phyloP scores from a whole-genome alignment of 1,140 invertebrate species.

The Drosophila baimaii region DNA sequence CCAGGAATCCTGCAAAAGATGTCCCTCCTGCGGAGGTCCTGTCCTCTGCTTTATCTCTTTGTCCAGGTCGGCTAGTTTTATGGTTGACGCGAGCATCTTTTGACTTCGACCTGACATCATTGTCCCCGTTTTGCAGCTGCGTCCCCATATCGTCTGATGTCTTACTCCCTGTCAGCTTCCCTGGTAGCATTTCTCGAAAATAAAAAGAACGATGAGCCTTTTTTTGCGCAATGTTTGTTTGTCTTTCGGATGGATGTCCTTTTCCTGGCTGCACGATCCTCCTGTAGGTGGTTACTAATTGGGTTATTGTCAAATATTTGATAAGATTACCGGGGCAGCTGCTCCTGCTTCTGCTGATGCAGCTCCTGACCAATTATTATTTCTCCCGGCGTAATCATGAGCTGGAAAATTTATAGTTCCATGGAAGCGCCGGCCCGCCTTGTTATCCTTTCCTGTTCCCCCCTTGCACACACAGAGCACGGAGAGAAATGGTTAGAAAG shows the following conservation, averaged over 20 bases:
- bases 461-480: conserved; percentile 6
- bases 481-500: neutral
- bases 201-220: conserved; percentile 31
- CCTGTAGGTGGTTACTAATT: conserved; percentile 81
- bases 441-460: conserved; percentile 65
- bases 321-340: conserved; percentile 74
- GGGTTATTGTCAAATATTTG: conserved; percentile 80
- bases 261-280: conserved; percentile 18
- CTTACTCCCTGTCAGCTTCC: conserved; percentile 73
- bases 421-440: conserved; percentile 54
- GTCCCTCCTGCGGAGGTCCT: conserved; percentile 62
- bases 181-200: conserved; percentile 72
- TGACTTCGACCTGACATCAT: conserved; percentile 57
- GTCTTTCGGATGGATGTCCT: conserved; percentile 27
- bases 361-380: conserved; percentile 48
- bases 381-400: conserved; percentile 45
- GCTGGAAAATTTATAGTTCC: conserved; percentile 71
- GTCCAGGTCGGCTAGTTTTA: conserved; percentile 63
- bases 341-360: conserved; percentile 53
- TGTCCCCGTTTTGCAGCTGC: conserved; percentile 72
- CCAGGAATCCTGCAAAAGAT: conserved; percentile 31
- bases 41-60: conserved; percentile 55
- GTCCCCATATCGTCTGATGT: conserved; percentile 54
- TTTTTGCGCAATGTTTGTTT: conserved; percentile 74
- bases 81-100: conserved; percentile 69